Evolutionary conservation across 1,140 invertebrate genomes (phyloP), one percentile per base, ranked within the genome.

Genomic region (Tetragnatha versicolor): DNA sequence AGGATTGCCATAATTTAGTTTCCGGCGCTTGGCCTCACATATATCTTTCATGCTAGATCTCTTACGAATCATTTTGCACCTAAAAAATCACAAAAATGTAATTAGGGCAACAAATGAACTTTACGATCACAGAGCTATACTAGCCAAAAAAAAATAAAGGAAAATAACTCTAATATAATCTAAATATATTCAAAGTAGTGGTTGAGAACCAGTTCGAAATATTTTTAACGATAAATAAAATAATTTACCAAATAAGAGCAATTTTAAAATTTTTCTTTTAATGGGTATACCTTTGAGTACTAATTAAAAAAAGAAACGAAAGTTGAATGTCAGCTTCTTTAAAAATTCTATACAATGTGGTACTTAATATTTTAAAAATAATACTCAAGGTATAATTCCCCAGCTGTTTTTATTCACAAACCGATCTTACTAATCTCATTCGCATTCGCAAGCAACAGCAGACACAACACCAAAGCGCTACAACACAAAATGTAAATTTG

Each of bases 401-500:
- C n/a, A n/a, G n/a, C n/a, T n/a, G n/a, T n/a, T n/a, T n/a, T n/a
- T n/a, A n/a, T n/a, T n/a, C n/a, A n/a, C n/a, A n/a, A n/a, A n/a
- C n/a, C n/a, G n/a, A n/a, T n/a, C n/a, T n/a, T n/a, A n/a, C n/a
- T n/a, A n/a, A n/a, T n/a, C n/a, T n/a, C n/a, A n/a, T n/a, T n/a
- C n/a, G n/a, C n/a, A n/a, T n/a, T n/a, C n/a, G n/a, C n/a, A n/a
- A n/a, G n/a, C n/a, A n/a, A n/a, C n/a, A n/a, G n/a, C n/a, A n/a
- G n/a, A n/a, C n/a, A n/a, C n/a, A n/a, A 60, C 45, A 45, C 22
- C 42, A 7, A 35, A 25, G 20, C 31, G 49, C 7, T 51, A 51
- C n/a, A 22, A 51, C 47, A 63, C 10, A 61, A 75, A 49, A 75
- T 63, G 58, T 51, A 63, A 75, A 75, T 63, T 70, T 61, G 60